phyloP scores from a whole-genome alignment of 2,797 vertebrate genomes.

The Yasuhikotakia modesta region DNA sequence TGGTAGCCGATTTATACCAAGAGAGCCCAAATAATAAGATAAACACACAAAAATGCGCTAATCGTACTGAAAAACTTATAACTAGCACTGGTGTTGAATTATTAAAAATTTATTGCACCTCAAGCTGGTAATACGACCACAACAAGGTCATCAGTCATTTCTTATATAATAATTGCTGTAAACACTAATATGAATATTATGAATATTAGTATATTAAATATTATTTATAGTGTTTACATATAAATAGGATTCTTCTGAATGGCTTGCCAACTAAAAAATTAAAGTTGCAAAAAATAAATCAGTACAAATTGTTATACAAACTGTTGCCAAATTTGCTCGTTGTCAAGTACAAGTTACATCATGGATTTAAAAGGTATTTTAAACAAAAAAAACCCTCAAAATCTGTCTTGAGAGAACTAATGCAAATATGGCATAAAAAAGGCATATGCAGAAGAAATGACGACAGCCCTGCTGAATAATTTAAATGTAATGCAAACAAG shows the following conservation, averaged over 20 bases:
- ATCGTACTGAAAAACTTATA: not conserved
- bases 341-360: not conserved
- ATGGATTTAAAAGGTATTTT: not conserved
- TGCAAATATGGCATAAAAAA: not conserved
- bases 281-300: not conserved
- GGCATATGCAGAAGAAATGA: slow-evolving; percentile 2
- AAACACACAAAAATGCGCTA: not conserved
- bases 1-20: not conserved
- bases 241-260: not conserved
- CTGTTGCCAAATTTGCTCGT: not conserved
- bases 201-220: no score
- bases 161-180: not conserved
- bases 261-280: not conserved
- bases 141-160: not conserved
- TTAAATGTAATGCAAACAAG: not conserved
- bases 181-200: not conserved
- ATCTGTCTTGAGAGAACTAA: not conserved
- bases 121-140: not conserved
- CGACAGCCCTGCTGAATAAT: not conserved
- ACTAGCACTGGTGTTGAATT: not conserved
- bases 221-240: not conserved
- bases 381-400: not conserved
- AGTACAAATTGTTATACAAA: no score
- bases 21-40: not conserved
- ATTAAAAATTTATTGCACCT: not conserved